Evolutionary conservation across 2,888 invertebrate species (phyloP), one percentile per base, ranked within the genome.

Genomic region (Hartigia nigra): DNA sequence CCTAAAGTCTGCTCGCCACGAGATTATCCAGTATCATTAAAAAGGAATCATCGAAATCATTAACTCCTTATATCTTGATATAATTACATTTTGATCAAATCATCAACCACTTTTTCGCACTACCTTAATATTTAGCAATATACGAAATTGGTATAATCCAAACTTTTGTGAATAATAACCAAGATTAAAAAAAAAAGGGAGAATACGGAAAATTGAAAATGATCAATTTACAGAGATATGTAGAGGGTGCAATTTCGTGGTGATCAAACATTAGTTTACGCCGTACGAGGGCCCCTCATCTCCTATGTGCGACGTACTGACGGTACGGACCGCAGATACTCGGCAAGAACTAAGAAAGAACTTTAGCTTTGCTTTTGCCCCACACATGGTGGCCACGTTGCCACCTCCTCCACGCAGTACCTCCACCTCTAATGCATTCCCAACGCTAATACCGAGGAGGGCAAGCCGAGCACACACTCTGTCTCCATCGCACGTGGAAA

Each of bases 371-470:
- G 82, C 77, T 80, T 79, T 75, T 80, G 82, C 83, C 87, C 84
- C 88, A 87, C 89, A 89, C 86, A 88, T 88, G 88, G 89, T 87
- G 88, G 88, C 90, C 90, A 90, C 90, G 89, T 90, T 90, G 89
- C 90, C 88, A 85, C 87, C 88, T 87, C 87, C 86, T 86, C 77
- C 84, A 80, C 79, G 77, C 81, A 77, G 82, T 83, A 79, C 85
- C 84, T 84, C 84, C 81, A 82, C 85, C 83, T 88, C 86, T 88
- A 87, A 88, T 89, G 88, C 88, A 89, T 89, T 90, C 87, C 85
- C 86, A 83, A 86, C 87, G 86, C 86, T 87, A 88, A 88, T 88
- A 85, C 86, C 83, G 79, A 76, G 39, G 77, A 81, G 72, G 35
- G 74, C 75, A 69, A 9, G 55, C 55, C 55, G 55, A 55, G 23